These are phyloP conservation scores for Cebidichthys violaceus DNA, from an alignment of 2,113 vertebrate genomes.

Conservation along the genomic window DNA sequence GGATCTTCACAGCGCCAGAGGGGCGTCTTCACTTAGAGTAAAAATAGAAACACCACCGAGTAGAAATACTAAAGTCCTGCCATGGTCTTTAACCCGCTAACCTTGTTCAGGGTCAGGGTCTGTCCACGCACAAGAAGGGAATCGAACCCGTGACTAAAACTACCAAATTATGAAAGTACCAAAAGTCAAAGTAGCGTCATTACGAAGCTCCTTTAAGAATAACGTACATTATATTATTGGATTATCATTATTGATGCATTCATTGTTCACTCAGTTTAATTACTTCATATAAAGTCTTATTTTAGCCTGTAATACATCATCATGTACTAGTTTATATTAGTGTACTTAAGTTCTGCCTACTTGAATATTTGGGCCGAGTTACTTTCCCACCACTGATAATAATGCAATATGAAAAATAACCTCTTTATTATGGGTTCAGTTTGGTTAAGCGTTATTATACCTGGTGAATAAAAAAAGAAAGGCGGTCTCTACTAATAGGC, in stretches of 20 bases:
- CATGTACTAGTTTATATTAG: background rate
- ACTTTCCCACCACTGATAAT: background rate
- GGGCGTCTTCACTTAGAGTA: background rate
- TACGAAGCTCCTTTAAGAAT: background rate
- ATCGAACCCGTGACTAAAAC: no score
- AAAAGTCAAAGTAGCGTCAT: background rate
- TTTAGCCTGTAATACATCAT: background rate
- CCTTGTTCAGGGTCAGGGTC: no score
- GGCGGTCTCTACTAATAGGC: no score
- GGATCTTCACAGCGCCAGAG: background rate
- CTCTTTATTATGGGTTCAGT: background rate
- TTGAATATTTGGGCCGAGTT: background rate
- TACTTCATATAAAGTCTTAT: no score
- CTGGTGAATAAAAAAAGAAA: no score
- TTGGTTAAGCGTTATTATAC: background rate
- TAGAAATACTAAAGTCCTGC: no score
- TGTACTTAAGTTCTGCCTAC: background rate
- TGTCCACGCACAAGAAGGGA: no score
- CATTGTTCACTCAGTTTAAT: no score
- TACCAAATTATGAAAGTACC: no score
- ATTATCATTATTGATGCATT: background rate
- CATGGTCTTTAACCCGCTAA: no score
- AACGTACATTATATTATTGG: background rate
- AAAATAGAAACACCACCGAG: background rate
- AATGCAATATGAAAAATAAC: background rate